These are phyloP conservation scores for Tribolium castaneum DNA, from an alignment of 1,140 invertebrate genomes.

Conservation along the genomic window DNA sequence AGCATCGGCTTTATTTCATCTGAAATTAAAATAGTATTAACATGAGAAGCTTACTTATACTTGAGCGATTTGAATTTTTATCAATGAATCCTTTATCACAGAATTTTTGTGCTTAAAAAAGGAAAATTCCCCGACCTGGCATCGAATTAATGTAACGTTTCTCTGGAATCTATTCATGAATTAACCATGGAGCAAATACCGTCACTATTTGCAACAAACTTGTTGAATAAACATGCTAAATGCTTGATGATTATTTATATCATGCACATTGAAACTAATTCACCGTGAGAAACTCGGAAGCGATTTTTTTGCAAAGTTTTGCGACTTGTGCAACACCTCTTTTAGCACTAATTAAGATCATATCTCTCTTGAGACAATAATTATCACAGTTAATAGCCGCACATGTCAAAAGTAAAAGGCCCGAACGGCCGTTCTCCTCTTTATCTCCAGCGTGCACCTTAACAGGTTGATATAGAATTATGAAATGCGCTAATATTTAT, in stretches of 20 bases:
- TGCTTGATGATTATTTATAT: constrained; percentile 1
- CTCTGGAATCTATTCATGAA: neutral
- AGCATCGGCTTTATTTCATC: neutral
- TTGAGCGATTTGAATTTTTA: neutral
- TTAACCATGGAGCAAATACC: constrained; percentile 17
- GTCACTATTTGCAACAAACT: neutral
- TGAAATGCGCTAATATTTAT: constrained; percentile 27
- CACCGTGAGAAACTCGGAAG: neutral
- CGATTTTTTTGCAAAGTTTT: neutral
- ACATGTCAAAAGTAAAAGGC: constrained; percentile 31
- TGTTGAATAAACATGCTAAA: neutral
- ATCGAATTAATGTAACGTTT: constrained; percentile 5
- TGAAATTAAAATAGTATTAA: neutral
- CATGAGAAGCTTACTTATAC: neutral
- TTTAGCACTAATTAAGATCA: neutral
- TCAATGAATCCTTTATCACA: neutral
- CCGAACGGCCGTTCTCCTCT: constrained; percentile 11
- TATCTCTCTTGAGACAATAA: neutral
- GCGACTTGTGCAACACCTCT: neutral
- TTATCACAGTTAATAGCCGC: neutral
- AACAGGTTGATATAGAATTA: constrained; percentile 26
- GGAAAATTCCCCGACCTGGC: neutral
- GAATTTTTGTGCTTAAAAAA: neutral
- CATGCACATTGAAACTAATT: neutral
- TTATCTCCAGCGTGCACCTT: constrained; percentile 13